phyloP scores from a whole-genome alignment of 2,888 invertebrate species.

The Leucoma salicis region DNA sequence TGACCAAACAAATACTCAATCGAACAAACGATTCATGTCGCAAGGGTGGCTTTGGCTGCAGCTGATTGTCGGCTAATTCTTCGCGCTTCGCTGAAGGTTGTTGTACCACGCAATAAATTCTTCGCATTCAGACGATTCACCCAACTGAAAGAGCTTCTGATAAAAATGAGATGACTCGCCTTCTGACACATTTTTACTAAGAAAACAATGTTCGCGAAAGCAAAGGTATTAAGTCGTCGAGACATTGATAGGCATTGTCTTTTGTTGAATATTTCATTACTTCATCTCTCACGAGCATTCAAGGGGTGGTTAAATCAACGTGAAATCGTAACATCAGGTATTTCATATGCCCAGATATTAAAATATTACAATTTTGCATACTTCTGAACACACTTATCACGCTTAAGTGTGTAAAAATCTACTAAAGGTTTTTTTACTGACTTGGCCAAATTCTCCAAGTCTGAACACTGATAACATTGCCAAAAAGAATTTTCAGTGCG shows the following conservation, averaged over 20 bases:
- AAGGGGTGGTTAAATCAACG: constrained; percentile 12
- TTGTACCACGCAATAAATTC: constrained; percentile 78
- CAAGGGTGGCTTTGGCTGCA: constrained; percentile 21
- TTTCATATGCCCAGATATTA: constrained; percentile 10
- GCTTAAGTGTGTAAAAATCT: no score
- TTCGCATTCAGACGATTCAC: constrained; percentile 68
- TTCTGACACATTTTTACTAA: constrained; percentile 61
- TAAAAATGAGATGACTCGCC: constrained; percentile 73
- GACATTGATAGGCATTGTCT: constrained; percentile 34
- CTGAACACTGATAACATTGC: no score
- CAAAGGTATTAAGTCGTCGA: constrained; percentile 39
- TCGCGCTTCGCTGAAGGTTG: constrained; percentile 63
- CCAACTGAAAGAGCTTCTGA: constrained; percentile 69
- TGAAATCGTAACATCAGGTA: constrained; percentile 15
- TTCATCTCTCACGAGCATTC: constrained; percentile 15
- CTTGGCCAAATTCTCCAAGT: no score
- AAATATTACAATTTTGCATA: no score
- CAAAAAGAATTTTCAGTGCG: no score
- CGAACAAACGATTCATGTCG: constrained; percentile 20
- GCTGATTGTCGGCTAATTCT: constrained; percentile 72
- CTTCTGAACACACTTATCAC: no score
- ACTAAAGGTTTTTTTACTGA: no score
- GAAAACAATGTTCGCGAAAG: constrained; percentile 58
- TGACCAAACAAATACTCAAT: constrained; percentile 16
- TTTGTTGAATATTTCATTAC: constrained; percentile 34